These are phyloP conservation scores for Delichon dasypus DNA, from an alignment of 2,797 vertebrate genomes.

Conservation along the genomic window DNA sequence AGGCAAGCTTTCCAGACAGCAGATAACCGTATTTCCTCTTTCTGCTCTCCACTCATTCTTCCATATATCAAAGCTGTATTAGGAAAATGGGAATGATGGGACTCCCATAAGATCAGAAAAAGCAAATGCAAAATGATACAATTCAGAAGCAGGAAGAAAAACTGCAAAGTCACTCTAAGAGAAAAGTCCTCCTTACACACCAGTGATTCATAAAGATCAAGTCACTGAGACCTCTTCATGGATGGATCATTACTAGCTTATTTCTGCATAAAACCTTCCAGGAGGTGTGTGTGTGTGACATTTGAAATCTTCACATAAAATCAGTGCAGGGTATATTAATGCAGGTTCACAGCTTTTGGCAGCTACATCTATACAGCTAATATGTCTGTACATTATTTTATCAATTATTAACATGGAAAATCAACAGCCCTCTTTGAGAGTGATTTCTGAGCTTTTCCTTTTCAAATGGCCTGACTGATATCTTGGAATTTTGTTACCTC, in stretches of 20 bases:
- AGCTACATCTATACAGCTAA: constrained; percentile 8
- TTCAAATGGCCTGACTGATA: constrained; percentile 38
- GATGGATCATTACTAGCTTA: neutral
- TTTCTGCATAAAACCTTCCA: neutral
- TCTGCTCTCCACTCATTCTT: neutral
- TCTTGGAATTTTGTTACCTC: constrained; percentile 8
- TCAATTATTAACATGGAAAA: constrained; percentile 64
- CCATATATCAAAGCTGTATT: neutral
- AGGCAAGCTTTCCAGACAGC: neutral
- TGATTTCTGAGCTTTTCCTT: constrained; percentile 42
- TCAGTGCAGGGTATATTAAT: neutral
- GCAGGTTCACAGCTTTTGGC: constrained; percentile 11
- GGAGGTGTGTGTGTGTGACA: neutral
- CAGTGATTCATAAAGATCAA: neutral
- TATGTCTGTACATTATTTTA: constrained; percentile 18
- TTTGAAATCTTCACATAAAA: neutral
- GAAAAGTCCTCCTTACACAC: neutral
- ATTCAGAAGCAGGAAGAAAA: neutral
- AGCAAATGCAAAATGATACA: neutral
- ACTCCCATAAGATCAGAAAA: neutral
- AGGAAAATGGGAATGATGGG: neutral
- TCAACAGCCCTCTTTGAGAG: neutral
- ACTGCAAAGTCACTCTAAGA: neutral
- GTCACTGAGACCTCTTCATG: neutral
- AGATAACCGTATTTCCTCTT: neutral